Conservation (phyloP, 2,888 invertebrate species). For the Xanthostigma xanthostigma region DNA sequence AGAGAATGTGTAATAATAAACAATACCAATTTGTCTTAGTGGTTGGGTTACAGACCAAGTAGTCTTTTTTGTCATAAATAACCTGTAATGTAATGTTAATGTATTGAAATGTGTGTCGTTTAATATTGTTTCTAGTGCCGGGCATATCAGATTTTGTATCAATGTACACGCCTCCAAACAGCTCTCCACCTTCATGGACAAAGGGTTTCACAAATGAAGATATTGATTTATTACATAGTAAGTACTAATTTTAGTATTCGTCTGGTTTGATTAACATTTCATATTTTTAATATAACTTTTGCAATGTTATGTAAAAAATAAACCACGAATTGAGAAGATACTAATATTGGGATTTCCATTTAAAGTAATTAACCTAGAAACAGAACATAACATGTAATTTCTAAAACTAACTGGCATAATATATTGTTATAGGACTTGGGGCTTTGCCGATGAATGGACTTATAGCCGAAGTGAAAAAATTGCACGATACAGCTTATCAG, state of each 20-base stretch:
- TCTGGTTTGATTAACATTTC: too few species aligned
- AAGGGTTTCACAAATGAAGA: slow-evolving; percentile 57
- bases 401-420: background rate
- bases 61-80: too few species aligned
- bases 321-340: background rate
- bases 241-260: slow-evolving; percentile 26
- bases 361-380: background rate
- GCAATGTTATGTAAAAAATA: background rate
- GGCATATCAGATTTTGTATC: slow-evolving; percentile 76
- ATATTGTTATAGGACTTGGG: slow-evolving; percentile 44
- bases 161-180: slow-evolving; percentile 43
- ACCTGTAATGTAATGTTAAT: too few species aligned
- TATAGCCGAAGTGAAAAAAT: slow-evolving; percentile 82
- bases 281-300: background rate
- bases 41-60: too few species aligned
- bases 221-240: slow-evolving; percentile 61
- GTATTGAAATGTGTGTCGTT: too few species aligned
- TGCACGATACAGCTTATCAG: slow-evolving; percentile 89
- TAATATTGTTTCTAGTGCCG: slow-evolving; percentile 47
- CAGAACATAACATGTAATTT: background rate
- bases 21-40: too few species aligned
- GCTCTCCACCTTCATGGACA: slow-evolving; percentile 49
- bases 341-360: background rate
- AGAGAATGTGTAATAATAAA: too few species aligned
- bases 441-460: slow-evolving; percentile 65